Evolutionary conservation across 2,113 vertebrate genomes (phyloP), one percentile per base, ranked within the genome.

Genomic region (Crocuta crocuta): DNA sequence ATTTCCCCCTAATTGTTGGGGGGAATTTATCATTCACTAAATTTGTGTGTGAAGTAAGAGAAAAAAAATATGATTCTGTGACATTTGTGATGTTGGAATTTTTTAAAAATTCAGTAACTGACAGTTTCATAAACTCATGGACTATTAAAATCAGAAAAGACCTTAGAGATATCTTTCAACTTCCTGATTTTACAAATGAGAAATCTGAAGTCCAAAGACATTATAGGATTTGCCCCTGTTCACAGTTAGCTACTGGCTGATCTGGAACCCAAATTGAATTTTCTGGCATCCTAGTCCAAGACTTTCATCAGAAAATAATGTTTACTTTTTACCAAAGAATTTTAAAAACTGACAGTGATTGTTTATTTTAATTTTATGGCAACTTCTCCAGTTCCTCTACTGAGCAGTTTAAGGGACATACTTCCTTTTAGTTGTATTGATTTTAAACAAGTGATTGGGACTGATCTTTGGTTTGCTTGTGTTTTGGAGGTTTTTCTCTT

Each of bases 11-110:
- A 86, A 39, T 39, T 68, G 21, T 65, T 92, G 12, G 58, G 63
- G 70, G 82, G 5, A 81, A 66, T 86, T 91, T 89, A 83, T 87
- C 48, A 88, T 85, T 87, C 45, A 76, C 31, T 96, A 68, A 93
- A 74, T 81, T 63, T 94, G 81, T 39, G 19, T 76, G 63, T 70
- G 39, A 97, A 96, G 11, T 55, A 92, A 53, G 21, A 85, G 21
- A 85, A 90, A 92, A 90, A 89, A 94, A 91, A 79, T 81, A 31
- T 68, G 66, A 79, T 94, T 96, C 71, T 88, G 68, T 85, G 95
- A 96, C 79, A 94, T 94, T 97, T 93, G 74, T 83, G 82, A 96
- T 95, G 73, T 43, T 85, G 63, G 79, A 97, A 96, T 96, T 96
- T 89, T 26, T 19, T 0, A 45, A 89, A 93, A 95, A 45, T 66